phyloP scores from a whole-genome alignment of 2,113 vertebrate species.

The Coregonus clupeaformis region DNA sequence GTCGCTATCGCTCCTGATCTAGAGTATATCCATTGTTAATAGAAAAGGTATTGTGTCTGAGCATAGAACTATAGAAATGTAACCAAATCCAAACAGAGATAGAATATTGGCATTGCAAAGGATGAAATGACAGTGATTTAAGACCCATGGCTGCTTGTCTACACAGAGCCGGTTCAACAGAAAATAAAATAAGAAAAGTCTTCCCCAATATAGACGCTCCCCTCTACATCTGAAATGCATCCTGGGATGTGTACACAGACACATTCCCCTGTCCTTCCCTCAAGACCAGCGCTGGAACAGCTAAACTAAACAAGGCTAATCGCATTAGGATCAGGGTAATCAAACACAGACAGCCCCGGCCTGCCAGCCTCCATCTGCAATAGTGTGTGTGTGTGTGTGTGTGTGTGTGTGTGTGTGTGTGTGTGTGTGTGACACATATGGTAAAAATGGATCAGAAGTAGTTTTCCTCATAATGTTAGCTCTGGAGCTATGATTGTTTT shows the following conservation, averaged over 20 bases:
- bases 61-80: background rate
- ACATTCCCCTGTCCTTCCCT: constrained; percentile 46
- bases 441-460: too few species aligned
- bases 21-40: background rate
- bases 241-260: constrained; percentile 1
- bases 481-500: too few species aligned
- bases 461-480: too few species aligned
- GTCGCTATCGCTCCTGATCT: background rate
- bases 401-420: constrained; percentile 1
- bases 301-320: constrained; percentile 68
- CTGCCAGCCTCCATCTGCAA: constrained; percentile 31
- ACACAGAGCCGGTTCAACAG: background rate
- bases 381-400: background rate
- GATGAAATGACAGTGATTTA: too few species aligned
- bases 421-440: background rate
- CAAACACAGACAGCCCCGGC: constrained; percentile 58
- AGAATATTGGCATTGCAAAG: too few species aligned
- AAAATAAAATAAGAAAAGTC: background rate
- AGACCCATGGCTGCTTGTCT: background rate
- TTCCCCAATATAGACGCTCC: background rate
- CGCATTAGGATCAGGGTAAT: constrained; percentile 63
- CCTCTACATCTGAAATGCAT: constrained; percentile 15
- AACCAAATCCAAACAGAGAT: too few species aligned
- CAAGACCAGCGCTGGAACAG: constrained; percentile 54
- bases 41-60: background rate